Conservation (phyloP, 2,888 invertebrate genomes). For the Scaptomyza cyrtandrae region DNA sequence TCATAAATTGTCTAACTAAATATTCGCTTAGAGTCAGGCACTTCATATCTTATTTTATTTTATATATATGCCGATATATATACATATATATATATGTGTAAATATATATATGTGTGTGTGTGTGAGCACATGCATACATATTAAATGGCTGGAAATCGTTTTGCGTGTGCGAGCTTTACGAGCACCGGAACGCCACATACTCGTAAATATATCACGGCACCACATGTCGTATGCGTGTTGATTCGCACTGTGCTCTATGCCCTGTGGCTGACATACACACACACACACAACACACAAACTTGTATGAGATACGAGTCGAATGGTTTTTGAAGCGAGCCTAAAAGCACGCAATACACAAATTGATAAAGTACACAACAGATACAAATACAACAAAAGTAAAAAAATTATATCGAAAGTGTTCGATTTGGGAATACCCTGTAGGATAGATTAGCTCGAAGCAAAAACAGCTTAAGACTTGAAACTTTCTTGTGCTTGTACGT, state of each 20-base stretch:
- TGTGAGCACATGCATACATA: slow-evolving; percentile 12
- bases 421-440: neutral
- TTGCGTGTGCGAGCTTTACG: slow-evolving; percentile 44
- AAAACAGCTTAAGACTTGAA: too few relatives aligned
- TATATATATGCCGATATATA: too few relatives aligned
- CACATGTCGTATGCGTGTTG: slow-evolving; percentile 68
- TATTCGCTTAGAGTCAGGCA: slow-evolving; percentile 7
- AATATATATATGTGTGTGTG: slow-evolving; percentile 3
- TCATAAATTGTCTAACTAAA: slow-evolving; percentile 53
- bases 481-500: too few relatives aligned
- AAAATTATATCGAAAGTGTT: neutral
- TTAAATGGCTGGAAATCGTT: slow-evolving; percentile 40
- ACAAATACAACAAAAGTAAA: slow-evolving; percentile 14
- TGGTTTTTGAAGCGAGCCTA: slow-evolving; percentile 42
- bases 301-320: slow-evolving; percentile 25
- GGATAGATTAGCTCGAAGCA: neutral
- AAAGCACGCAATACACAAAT: slow-evolving; percentile 51
- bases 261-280: neutral
- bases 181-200: slow-evolving; percentile 15
- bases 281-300: neutral
- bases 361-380: slow-evolving; percentile 44
- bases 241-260: slow-evolving; percentile 51
- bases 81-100: slow-evolving; percentile 13
- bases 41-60: slow-evolving; percentile 13
- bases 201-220: slow-evolving; percentile 42